phyloP scores from a whole-genome alignment of 2,113 vertebrate genomes.

The Mola mola region DNA sequence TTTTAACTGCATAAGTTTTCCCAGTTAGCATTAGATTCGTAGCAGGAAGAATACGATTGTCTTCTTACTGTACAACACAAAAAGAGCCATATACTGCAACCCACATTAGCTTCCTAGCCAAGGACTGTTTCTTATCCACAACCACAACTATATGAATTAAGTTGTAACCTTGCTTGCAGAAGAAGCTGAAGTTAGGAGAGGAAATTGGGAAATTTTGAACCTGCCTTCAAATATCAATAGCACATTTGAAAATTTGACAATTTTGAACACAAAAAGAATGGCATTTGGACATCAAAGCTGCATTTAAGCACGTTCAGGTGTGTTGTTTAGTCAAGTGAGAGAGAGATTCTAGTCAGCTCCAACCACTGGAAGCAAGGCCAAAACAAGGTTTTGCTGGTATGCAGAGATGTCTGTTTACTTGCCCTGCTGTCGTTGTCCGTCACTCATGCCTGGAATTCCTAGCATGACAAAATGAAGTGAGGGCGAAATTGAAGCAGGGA shows the following conservation, averaged over 20 bases:
- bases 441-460: conserved; percentile 41
- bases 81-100: background rate
- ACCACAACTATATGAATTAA: background rate
- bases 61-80: background rate
- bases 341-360: conserved; percentile 25
- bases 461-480: conserved; percentile 39
- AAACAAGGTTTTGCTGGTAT: conserved; percentile 17
- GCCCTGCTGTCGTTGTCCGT: conserved; percentile 33
- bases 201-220: no score
- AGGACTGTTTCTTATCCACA: background rate
- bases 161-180: background rate
- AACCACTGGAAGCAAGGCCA: conserved; percentile 31
- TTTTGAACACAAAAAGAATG: no score
- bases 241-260: no score
- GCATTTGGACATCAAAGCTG: no score
- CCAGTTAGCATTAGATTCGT: no score
- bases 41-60: no score
- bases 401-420: conserved; percentile 29
- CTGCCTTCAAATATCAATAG: no score
- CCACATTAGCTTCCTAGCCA: background rate
- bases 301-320: no score
- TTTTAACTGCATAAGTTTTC: no score
- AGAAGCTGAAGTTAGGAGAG: no score
- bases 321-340: no score
- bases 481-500: conserved; percentile 37